phyloP scores from a whole-genome alignment of 2,113 vertebrate genomes.

The Coregonus clupeaformis region DNA sequence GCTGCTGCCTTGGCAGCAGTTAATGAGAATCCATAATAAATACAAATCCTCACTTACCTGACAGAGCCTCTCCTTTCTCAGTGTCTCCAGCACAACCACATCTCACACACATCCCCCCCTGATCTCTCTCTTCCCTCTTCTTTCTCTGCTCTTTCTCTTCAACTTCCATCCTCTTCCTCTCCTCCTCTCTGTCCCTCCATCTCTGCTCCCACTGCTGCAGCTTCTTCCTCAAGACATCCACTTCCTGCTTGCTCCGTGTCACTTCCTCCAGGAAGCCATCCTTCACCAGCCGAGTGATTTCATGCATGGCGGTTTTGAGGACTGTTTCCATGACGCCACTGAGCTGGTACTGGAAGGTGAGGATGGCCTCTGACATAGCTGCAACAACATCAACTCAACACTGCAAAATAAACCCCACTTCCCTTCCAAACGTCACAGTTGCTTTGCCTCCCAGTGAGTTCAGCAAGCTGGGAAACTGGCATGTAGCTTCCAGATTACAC shows the following conservation, averaged over 20 bases:
- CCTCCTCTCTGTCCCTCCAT: too few relatives aligned
- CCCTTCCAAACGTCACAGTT: neutral
- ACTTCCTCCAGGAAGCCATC: constrained; percentile 56
- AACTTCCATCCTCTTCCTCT: too few relatives aligned
- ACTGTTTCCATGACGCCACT: constrained; percentile 55
- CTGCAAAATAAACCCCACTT: neutral
- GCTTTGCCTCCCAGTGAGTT: too few relatives aligned
- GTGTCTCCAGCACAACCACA: constrained; percentile 27
- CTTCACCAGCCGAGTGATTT: constrained; percentile 54
- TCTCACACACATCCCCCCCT: constrained; percentile 19
- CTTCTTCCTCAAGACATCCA: constrained; percentile 36
- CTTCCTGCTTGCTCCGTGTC: constrained; percentile 40
- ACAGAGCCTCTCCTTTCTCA: neutral
- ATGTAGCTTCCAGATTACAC: too few relatives aligned
- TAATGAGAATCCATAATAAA: too few relatives aligned
- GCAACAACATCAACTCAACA: neutral
- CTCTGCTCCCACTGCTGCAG: constrained; percentile 44
- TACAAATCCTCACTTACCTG: too few relatives aligned
- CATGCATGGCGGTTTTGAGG: constrained; percentile 52
- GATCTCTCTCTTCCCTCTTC: neutral
- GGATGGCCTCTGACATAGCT: constrained; percentile 38
- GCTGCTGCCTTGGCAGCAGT: too few relatives aligned
- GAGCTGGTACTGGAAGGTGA: constrained; percentile 54
- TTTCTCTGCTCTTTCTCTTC: constrained; percentile 1
- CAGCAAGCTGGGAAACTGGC: too few relatives aligned